Evolutionary conservation across 2,113 vertebrate genomes (phyloP).

Genomic region (Toxotes chatareus): DNA sequence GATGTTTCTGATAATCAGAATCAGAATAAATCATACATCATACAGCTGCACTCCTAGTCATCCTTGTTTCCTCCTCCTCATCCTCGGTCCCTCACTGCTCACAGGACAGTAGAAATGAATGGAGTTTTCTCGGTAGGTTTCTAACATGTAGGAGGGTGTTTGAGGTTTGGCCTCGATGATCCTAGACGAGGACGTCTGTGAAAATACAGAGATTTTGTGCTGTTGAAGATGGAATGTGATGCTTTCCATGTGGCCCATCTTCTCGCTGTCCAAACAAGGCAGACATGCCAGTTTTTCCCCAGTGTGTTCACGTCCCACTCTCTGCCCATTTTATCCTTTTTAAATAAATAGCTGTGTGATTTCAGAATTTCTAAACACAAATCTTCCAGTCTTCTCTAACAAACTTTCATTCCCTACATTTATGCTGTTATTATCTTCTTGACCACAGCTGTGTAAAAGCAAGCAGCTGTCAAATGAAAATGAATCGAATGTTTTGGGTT

Average conservation of each 20-base stretch:
- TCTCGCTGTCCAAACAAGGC: constrained; percentile 48
- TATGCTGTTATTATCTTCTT: not conserved
- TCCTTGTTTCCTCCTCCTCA: not conserved
- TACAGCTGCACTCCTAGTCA: not conserved
- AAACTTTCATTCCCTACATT: not conserved
- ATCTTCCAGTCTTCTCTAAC: not conserved
- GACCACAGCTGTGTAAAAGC: not conserved
- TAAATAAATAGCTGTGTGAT: constrained; percentile 28
- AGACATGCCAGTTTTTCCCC: constrained; percentile 30
- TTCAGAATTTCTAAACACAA: not conserved
- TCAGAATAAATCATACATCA: no score
- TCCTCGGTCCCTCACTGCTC: not conserved
- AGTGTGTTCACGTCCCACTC: constrained; percentile 6
- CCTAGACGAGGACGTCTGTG: constrained; percentile 48
- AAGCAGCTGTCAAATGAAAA: not conserved
- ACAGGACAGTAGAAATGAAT: not conserved
- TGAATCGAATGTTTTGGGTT: not conserved
- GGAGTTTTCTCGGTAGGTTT: constrained; percentile 17
- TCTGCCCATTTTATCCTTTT: constrained; percentile 19
- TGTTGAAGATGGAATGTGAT: constrained; percentile 55
- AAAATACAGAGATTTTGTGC: constrained; percentile 26
- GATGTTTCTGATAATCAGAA: no score
- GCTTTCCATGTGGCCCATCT: constrained; percentile 54
- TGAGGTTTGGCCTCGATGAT: constrained; percentile 64
- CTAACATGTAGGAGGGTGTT: constrained; percentile 29